Conservation (phyloP, 2,797 vertebrate genomes). For the Adelosebastes latens region DNA sequence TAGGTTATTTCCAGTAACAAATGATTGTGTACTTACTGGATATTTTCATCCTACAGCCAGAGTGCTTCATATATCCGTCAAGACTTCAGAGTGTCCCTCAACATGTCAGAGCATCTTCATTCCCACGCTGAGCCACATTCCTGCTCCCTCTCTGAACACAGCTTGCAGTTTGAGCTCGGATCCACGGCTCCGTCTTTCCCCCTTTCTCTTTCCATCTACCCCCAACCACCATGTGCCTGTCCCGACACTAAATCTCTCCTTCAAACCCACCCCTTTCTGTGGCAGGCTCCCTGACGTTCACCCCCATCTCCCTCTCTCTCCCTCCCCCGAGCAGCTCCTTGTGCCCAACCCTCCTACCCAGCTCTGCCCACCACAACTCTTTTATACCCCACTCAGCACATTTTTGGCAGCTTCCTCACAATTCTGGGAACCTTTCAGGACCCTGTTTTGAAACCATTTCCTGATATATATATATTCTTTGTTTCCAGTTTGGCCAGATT, state of each 20-base stretch:
- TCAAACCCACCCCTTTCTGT: conserved; percentile 69
- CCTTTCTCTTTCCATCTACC: conserved; percentile 67
- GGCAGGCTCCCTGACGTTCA: conserved; percentile 42
- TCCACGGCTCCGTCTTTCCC: conserved; percentile 46
- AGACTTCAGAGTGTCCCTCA: conserved; percentile 51
- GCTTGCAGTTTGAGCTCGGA: conserved; percentile 69
- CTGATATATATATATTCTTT: not conserved
- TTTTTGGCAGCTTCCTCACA: conserved; percentile 60
- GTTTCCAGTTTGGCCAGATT: conserved; percentile 10
- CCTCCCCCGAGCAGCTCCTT: conserved; percentile 37
- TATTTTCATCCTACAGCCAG: conserved; percentile 76
- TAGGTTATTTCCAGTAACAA: conserved; percentile 22
- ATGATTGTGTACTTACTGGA: conserved; percentile 73
- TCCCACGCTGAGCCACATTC: conserved; percentile 76
- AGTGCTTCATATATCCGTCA: conserved; percentile 59
- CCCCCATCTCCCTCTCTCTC: conserved; percentile 26
- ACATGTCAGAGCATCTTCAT: conserved; percentile 76
- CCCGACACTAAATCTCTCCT: conserved; percentile 71
- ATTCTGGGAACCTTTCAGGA: conserved; percentile 17
- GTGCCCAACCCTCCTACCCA: conserved; percentile 66
- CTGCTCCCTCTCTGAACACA: conserved; percentile 66
- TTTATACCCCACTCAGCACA: conserved; percentile 69
- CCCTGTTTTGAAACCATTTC: not conserved
- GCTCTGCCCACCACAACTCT: conserved; percentile 69
- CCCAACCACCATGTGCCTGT: conserved; percentile 68